Percentiles rank a stretch among this genome's conserved stretches.
These are phyloP conservation scores for Silurus meridionalis DNA, from an alignment of 2,113 vertebrate genomes.

Conservation along the genomic window DNA sequence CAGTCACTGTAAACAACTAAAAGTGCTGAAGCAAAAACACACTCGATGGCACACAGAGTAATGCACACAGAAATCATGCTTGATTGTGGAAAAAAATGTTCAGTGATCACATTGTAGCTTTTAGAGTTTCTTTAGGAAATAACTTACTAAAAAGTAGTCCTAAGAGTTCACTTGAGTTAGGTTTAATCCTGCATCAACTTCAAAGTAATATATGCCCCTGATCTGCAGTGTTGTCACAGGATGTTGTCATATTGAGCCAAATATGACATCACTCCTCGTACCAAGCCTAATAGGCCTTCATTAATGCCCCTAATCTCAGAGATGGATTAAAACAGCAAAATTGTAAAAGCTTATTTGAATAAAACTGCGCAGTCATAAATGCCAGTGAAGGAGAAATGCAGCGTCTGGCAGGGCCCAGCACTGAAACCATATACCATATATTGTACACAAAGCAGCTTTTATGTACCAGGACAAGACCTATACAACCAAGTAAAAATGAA, in stretches of 20 bases:
- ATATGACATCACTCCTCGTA: conserved; percentile 37
- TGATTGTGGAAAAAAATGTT: conserved; percentile 2
- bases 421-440: neutral
- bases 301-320: conserved; percentile 31
- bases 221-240: neutral
- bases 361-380: conserved; percentile 42
- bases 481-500: conserved; percentile 2
- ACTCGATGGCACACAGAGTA: conserved; percentile 4
- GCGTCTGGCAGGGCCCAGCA: neutral
- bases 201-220: neutral
- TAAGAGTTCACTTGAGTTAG: neutral
- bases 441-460: conserved; percentile 1
- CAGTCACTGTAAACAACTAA: conserved; percentile 16
- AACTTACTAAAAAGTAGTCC: neutral
- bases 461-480: neutral
- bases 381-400: conserved; percentile 11
- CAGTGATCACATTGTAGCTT: neutral
- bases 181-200: neutral
- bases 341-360: conserved; percentile 38
- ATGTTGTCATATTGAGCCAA: conserved; percentile 22
- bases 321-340: conserved; percentile 34
- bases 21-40: conserved; percentile 18
- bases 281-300: neutral
- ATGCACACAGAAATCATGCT: conserved; percentile 1
- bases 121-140: neutral